Conservation (phyloP, 2,888 invertebrate genomes). For the Globia sparganii region DNA sequence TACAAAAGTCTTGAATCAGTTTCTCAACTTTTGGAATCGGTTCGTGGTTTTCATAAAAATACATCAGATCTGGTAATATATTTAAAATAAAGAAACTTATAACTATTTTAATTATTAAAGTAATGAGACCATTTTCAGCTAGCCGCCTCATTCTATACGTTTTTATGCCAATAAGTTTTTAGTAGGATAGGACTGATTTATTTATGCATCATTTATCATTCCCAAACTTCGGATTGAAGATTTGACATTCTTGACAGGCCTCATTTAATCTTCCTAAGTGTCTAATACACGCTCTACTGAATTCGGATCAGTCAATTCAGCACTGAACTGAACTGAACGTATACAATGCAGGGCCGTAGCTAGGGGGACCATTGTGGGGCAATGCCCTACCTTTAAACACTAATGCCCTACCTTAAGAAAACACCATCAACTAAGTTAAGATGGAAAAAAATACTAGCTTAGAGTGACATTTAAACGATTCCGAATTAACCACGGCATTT, state of each 20-base stretch:
- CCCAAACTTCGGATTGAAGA: slow-evolving; percentile 79
- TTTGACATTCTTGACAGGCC: slow-evolving; percentile 80
- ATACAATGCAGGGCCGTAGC: too few relatives aligned
- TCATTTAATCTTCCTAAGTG: slow-evolving; percentile 82
- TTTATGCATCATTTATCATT: slow-evolving; percentile 81
- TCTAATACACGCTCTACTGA: slow-evolving; percentile 78
- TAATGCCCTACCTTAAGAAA: too few relatives aligned
- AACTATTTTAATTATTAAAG: neutral
- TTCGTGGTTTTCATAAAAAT: neutral
- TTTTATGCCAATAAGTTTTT: slow-evolving; percentile 76
- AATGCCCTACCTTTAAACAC: too few relatives aligned
- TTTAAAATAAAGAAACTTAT: neutral
- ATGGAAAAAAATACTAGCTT: too few relatives aligned
- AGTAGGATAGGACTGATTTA: slow-evolving; percentile 75
- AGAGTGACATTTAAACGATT: too few relatives aligned
- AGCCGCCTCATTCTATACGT: slow-evolving; percentile 58
- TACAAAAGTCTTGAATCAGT: neutral
- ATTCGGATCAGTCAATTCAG: slow-evolving; percentile 69
- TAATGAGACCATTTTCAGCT: slow-evolving; percentile 18
- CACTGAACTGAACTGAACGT: slow-evolving; percentile 46
- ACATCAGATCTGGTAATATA: neutral
- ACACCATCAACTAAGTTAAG: too few relatives aligned
- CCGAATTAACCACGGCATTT: too few relatives aligned
- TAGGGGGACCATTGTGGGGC: too few relatives aligned
- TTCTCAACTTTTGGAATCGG: neutral